Conservation (phyloP, 2,113 vertebrate genomes). For the Holacanthus passer region DNA sequence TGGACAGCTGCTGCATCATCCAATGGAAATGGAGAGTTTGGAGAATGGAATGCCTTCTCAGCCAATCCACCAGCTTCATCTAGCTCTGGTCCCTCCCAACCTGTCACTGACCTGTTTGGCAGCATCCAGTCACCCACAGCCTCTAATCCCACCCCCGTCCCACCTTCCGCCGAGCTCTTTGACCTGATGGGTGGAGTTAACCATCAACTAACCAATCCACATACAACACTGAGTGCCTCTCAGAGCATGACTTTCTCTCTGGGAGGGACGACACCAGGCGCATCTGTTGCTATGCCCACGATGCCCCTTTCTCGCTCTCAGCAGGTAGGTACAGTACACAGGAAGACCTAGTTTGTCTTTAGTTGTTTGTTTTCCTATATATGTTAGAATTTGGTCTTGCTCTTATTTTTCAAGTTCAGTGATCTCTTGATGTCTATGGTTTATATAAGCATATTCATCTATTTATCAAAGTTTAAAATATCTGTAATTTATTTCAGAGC, state of each 20-base stretch:
- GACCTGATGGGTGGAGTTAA: constrained; percentile 90
- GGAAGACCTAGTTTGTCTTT: background rate
- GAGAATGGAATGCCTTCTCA: constrained; percentile 96
- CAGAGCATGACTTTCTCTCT: constrained; percentile 96
- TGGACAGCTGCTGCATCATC: constrained; percentile 83
- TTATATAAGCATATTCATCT: background rate
- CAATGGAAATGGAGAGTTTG: constrained; percentile 94
- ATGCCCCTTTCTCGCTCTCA: constrained; percentile 77
- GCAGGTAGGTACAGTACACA: constrained; percentile 60
- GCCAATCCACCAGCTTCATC: constrained; percentile 82
- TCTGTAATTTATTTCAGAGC: constrained; percentile 75
- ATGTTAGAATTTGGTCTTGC: background rate
- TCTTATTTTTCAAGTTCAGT: background rate
- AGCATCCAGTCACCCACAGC: constrained; percentile 77
- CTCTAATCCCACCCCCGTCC: constrained; percentile 55
- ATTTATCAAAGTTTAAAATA: constrained; percentile 8
- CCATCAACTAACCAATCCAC: constrained; percentile 77
- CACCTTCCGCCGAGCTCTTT: constrained; percentile 90
- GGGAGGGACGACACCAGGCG: constrained; percentile 84
- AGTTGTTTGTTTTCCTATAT: background rate
- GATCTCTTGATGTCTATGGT: too few relatives aligned
- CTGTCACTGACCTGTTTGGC: constrained; percentile 79
- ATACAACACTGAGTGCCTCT: constrained; percentile 90
- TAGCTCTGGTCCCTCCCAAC: constrained; percentile 56
- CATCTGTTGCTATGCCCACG: constrained; percentile 57